Evolutionary conservation across 2,888 invertebrate species (phyloP).

Genomic region (Agrochola circellaris): DNA sequence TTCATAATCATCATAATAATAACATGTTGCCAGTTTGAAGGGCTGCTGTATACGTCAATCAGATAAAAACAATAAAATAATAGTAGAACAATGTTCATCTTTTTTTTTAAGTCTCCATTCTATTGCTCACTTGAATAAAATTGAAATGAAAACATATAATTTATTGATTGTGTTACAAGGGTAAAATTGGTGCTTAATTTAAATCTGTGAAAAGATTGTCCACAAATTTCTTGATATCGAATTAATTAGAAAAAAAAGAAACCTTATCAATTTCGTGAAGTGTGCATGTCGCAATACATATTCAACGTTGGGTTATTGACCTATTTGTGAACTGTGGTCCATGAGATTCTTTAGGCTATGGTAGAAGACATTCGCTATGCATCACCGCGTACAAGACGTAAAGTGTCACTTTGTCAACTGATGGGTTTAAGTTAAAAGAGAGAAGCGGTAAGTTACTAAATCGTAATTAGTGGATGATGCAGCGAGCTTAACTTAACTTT

Average conservation of each 20-base stretch:
- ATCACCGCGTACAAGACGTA: conserved; percentile 61
- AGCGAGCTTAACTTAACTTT: neutral
- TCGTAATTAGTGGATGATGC: neutral
- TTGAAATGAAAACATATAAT: neutral
- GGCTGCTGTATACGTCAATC: neutral
- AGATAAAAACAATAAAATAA: neutral
- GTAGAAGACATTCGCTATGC: conserved; percentile 69
- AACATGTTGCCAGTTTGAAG: neutral
- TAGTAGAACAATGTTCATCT: too few relatives aligned
- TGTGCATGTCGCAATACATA: conserved; percentile 57
- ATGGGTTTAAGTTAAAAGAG: conserved; percentile 35
- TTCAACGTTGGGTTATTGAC: conserved; percentile 57
- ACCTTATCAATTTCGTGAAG: conserved; percentile 7
- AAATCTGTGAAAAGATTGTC: neutral
- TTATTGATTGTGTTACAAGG: neutral
- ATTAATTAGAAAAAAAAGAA: neutral
- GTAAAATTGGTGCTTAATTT: neutral
- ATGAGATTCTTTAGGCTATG: conserved; percentile 38
- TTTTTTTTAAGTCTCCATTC: neutral
- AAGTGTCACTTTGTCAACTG: conserved; percentile 66
- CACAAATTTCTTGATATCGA: neutral
- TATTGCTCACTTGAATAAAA: neutral
- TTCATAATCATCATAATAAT: conserved; percentile 1
- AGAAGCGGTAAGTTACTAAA: neutral
- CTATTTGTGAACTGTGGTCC: conserved; percentile 56